Evolutionary conservation across 2,888 invertebrate genomes (phyloP), one percentile per base, ranked within the genome.

Genomic region (Folsomia manolachei): DNA sequence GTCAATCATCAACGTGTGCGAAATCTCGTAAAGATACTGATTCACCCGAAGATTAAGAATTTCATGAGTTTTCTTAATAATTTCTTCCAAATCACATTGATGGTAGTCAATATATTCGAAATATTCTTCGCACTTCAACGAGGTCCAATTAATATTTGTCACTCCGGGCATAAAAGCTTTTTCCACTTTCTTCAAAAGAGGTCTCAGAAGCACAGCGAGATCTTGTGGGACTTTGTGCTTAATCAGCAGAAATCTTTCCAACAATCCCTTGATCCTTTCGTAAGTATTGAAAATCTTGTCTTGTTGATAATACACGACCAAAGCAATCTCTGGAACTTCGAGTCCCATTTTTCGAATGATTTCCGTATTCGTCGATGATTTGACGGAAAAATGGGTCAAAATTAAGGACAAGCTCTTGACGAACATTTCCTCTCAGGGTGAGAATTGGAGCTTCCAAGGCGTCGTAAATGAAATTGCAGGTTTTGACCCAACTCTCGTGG

Each of bases 131-230:
- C 91, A 89, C 82, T 90, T 90, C 79, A 91, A 86, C 0, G 93
- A 93, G 0, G 91, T 89, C 94, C 94, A 95, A 0, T 91, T 91
- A 21, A 93, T 88, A 0, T 89, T 88, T 0, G 91, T 90, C 14
- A 93, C 84, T 0, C 91, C 93, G 0, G 93, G 91, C 83, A 89
- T 88, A 76, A 94, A 89, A 0, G 89, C 88, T 67, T 87, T 86
- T 75, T 92, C 91, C 78, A 92, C 76, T 65, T 77, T 76, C 63
- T 79, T 79, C 67, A 79, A 56, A 7, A 78, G 71, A 0, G 79
- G 75, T 56, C 80, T 56, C 61, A 78, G 71, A 1, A 80, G 71
- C n/a, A 78, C 74, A 63, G 73, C 67, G 1, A 80, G 63, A 39
- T 80, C 79, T 1, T 71, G 71, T 0, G 80, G 79, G 19, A 80